These are phyloP conservation scores for Rhea pennata DNA, from an alignment of 2,113 vertebrate genomes.

Conservation along the genomic window DNA sequence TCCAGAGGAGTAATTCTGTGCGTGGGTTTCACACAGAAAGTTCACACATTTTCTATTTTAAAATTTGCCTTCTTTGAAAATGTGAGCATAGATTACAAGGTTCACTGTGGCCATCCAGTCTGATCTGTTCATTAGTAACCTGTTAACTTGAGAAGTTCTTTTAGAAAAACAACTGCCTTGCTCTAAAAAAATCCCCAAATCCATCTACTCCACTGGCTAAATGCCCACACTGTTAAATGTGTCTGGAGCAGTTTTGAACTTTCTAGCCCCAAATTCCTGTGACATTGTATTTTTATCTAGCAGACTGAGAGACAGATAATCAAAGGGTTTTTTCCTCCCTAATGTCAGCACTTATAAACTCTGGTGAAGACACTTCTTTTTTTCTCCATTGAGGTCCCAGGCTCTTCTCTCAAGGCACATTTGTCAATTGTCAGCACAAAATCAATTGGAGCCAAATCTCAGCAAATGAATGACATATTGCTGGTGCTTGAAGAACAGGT, in stretches of 20 bases:
- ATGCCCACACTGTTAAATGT: neutral
- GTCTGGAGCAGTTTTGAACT: neutral
- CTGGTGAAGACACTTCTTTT: neutral
- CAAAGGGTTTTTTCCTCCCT: neutral
- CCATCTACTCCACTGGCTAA: neutral
- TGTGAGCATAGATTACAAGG: neutral
- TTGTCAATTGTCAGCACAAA: neutral
- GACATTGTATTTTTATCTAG: neutral
- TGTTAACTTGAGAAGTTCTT: neutral
- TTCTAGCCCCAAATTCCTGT: neutral
- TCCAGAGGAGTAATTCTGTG: neutral
- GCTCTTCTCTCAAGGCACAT: neutral
- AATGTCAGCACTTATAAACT: neutral
- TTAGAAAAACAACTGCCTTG: neutral
- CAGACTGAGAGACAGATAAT: fast-evolving
- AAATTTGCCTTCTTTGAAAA: neutral
- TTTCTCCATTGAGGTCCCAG: neutral
- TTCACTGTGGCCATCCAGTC: neutral
- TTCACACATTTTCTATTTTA: neutral
- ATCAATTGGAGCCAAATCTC: neutral
- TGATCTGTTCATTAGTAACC: neutral
- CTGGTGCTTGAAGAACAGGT: neutral
- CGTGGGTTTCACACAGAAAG: fast-evolving
- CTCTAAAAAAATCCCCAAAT: neutral
- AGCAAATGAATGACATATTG: neutral